Conservation (phyloP, 2,888 invertebrate species). For the Drosophila diplacantha region DNA sequence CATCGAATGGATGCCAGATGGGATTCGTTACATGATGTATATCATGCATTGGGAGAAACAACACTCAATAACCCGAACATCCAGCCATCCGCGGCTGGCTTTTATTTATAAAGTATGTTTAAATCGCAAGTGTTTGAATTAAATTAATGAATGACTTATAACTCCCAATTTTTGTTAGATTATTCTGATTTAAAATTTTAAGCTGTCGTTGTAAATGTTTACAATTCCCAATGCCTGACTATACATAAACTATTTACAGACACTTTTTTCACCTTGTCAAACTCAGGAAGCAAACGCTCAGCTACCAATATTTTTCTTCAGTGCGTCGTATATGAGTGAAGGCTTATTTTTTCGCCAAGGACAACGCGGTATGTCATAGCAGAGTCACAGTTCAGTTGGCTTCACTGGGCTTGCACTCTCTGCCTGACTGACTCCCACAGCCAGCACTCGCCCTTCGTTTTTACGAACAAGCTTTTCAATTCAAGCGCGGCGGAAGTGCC, state of each 20-base stretch:
- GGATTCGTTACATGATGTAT: neutral
- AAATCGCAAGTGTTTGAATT: neutral
- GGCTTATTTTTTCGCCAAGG: conserved; percentile 24
- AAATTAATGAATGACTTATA: neutral
- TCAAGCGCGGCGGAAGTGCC: conserved; percentile 65
- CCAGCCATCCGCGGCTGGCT: neutral
- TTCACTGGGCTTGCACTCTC: conserved; percentile 40
- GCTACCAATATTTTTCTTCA: neutral
- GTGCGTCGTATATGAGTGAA: conserved; percentile 10
- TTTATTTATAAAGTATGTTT: neutral
- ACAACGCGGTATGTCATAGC: conserved; percentile 26
- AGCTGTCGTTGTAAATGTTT: neutral
- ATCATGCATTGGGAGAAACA: neutral
- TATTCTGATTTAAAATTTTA: neutral
- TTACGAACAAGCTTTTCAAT: conserved; percentile 62
- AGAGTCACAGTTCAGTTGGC: conserved; percentile 58
- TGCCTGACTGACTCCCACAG: conserved; percentile 35
- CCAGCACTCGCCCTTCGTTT: conserved; percentile 32
- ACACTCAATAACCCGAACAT: neutral
- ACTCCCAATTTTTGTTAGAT: neutral
- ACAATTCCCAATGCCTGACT: neutral
- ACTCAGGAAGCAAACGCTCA: neutral
- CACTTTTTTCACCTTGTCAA: no score
- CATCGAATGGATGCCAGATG: conserved; percentile 11
- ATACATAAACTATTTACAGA: no score